phyloP scores from a whole-genome alignment of 2,113 vertebrate genomes.

The Pavo muticus region DNA sequence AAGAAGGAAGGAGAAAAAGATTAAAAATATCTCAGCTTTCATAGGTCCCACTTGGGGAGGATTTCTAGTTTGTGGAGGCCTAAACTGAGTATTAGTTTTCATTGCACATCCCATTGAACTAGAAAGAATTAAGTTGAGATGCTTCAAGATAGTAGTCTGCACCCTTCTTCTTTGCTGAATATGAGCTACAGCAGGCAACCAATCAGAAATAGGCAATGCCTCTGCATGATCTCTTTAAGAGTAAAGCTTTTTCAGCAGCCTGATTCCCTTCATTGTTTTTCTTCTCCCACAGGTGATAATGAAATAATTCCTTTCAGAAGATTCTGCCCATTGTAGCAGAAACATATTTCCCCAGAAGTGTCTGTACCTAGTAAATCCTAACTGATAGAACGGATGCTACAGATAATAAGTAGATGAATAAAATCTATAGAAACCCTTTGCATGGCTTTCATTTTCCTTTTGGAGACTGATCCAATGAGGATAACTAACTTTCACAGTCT shows the following conservation, averaged over 20 bases:
- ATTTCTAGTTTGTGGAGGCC: accelerated
- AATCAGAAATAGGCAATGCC: neutral
- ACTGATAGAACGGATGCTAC: neutral
- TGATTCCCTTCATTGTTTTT: neutral
- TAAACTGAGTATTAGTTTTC: neutral
- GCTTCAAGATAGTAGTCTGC: neutral
- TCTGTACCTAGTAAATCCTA: neutral
- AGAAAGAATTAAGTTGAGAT: neutral
- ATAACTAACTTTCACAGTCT: neutral
- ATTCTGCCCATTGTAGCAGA: neutral
- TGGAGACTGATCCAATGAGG: neutral
- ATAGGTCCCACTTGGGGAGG: neutral
- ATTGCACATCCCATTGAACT: neutral
- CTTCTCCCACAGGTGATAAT: neutral
- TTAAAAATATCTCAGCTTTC: neutral
- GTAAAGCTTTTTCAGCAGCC: neutral
- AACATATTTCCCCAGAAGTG: neutral
- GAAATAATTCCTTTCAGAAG: neutral
- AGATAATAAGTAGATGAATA: neutral
- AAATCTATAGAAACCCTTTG: neutral
- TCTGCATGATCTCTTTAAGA: neutral
- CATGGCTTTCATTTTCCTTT: neutral
- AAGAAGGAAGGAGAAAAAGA: too few relatives aligned
- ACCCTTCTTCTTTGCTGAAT: neutral
- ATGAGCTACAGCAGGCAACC: neutral